Evolutionary conservation across 2,113 vertebrate species (phyloP), one percentile per base, ranked within the genome.

Genomic region (Gymnarchus niloticus): DNA sequence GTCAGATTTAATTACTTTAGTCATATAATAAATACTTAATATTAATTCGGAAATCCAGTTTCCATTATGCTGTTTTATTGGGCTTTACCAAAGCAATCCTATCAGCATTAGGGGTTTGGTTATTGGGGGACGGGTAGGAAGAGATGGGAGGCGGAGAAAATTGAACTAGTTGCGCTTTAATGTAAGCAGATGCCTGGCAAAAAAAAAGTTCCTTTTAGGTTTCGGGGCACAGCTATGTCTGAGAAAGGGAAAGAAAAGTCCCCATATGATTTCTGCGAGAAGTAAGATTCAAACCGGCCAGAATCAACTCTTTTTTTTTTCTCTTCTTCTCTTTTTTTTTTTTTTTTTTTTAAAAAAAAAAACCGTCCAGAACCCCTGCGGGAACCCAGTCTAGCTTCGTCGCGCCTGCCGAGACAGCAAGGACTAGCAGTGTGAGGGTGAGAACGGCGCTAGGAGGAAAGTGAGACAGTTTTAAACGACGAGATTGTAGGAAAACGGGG

Each of bases 311-410:
- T 81, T 80, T 76, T 87, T 82, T 85, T 89, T 89, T 88, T 87
- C 84, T 85, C 89, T 88, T 88, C 88, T 83, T 88, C 83, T 46
- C 80, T 88, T 87, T 87, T 81, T 78, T 54, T 65, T 85, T 83
- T 87, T 89, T 87, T n/a, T 78, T 48, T 78, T 78, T n/a, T 2
- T 3, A 19, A n/a, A 12, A 61, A 33, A 69, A 69, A 65, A 90
- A 91, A 85, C 33, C 9, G 76, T 81, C 25, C 90, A 89, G 77
- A 88, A 85, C 88, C 92, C 19, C 92, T 91, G 91, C 92, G 89
- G 92, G 93, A 89, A 80, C 37, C 88, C 91, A 59, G 88, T 91
- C 88, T 87, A 87, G 83, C 89, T 89, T 90, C 85, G 19, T 91
- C 90, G 90, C 90, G 91, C 91, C 91, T 90, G 83, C 23, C 33